A percentile compares a stretch with the other conserved stretches of the same genome.
Evolutionary conservation across 2,888 invertebrate species (phyloP).

Genomic region (Polymixis flavicincta): DNA sequence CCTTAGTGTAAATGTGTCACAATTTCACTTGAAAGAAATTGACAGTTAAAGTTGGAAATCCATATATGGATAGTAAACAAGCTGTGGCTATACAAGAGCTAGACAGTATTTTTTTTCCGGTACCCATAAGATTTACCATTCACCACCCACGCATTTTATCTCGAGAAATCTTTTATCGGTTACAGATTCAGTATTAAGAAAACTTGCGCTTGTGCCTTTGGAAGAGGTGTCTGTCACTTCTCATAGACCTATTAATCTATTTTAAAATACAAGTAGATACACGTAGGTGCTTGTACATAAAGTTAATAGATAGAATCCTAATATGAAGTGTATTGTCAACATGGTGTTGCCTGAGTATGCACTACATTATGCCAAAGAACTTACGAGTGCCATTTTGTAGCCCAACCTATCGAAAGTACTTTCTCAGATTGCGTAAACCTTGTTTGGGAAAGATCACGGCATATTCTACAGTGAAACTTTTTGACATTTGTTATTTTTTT

Average conservation of each 20-base stretch:
- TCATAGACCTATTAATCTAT: background rate
- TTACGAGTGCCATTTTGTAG: slow-evolving; percentile 2
- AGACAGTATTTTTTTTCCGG: background rate
- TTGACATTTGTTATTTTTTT: background rate
- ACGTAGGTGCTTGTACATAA: background rate
- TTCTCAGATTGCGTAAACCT: background rate
- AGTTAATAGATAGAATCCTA: slow-evolving; percentile 2
- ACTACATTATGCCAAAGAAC: background rate
- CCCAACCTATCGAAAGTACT: background rate
- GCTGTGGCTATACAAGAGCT: background rate
- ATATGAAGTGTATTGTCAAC: slow-evolving; percentile 26
- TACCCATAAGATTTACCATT: too few relatives aligned
- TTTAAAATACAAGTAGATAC: background rate
- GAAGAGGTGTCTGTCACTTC: background rate
- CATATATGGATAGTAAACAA: background rate
- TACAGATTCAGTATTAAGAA: background rate
- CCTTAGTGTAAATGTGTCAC: too few relatives aligned
- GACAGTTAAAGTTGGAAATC: too few relatives aligned
- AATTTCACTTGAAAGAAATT: too few relatives aligned
- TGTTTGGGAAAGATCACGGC: background rate
- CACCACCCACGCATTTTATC: background rate
- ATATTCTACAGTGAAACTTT: too few relatives aligned
- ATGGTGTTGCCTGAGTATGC: slow-evolving; percentile 20
- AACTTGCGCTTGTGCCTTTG: background rate
- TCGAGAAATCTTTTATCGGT: background rate